phyloP scores from a whole-genome alignment of 2,113 vertebrate species.

The Plecotus auritus region DNA sequence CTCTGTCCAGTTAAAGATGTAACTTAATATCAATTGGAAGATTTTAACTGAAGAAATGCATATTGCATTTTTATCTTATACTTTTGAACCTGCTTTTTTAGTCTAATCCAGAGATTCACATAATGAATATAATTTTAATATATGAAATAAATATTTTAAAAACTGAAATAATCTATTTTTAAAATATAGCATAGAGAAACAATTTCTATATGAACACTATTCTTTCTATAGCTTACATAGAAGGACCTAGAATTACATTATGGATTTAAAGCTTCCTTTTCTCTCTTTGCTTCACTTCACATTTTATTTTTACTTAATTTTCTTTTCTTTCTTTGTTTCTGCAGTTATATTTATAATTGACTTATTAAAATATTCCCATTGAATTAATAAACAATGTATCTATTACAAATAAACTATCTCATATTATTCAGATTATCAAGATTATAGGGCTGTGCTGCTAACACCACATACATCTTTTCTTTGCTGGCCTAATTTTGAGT shows the following conservation, averaged over 20 bases:
- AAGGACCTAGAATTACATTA: background rate
- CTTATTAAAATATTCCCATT: background rate
- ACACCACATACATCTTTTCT: background rate
- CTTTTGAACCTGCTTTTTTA: background rate
- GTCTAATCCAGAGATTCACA: background rate
- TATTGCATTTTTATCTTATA: background rate
- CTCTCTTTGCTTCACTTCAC: background rate
- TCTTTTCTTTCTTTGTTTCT: background rate
- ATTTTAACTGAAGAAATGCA: background rate
- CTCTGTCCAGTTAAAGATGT: background rate
- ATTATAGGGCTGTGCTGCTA: too few species aligned
- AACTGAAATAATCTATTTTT: background rate
- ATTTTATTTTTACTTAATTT: background rate
- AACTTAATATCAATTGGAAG: background rate
- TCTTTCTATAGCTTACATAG: background rate
- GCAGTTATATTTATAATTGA: background rate
- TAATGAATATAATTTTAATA: background rate
- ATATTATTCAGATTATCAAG: background rate
- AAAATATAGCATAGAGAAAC: background rate
- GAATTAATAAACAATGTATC: background rate
- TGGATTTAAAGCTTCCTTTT: background rate
- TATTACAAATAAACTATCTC: background rate
- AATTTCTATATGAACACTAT: background rate
- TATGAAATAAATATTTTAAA: background rate
- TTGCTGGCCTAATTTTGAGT: background rate